These are phyloP conservation scores for Lates japonicus DNA, from an alignment of 2,797 vertebrate species.

Conservation along the genomic window DNA sequence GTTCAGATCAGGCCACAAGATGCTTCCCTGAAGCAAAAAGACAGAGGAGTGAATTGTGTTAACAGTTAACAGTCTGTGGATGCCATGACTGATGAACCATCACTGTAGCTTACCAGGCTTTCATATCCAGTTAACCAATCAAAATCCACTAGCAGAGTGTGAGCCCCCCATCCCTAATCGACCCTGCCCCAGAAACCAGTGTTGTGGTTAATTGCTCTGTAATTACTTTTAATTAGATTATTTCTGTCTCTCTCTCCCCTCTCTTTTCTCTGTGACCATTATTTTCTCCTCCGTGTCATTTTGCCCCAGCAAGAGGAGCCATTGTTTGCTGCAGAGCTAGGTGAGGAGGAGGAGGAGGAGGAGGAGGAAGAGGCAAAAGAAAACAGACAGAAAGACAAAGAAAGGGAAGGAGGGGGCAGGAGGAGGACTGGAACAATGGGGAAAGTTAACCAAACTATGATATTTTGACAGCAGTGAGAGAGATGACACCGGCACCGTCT, in stretches of 20 bases:
- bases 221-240: slow-evolving; percentile 87
- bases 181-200: slow-evolving; percentile 69
- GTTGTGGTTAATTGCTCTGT: slow-evolving; percentile 81
- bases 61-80: slow-evolving; percentile 26
- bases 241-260: slow-evolving; percentile 72
- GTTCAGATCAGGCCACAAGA: slow-evolving; percentile 18
- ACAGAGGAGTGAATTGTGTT: not conserved
- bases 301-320: slow-evolving; percentile 51
- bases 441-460: slow-evolving; percentile 75
- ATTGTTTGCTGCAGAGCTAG: slow-evolving; percentile 63
- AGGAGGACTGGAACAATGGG: slow-evolving; percentile 60
- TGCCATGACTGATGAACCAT: slow-evolving; percentile 22
- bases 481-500: slow-evolving; percentile 59
- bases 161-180: slow-evolving; percentile 15
- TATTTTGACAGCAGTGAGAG: slow-evolving; percentile 80
- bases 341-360: slow-evolving; percentile 26
- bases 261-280: slow-evolving; percentile 48
- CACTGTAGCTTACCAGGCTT: slow-evolving; percentile 15
- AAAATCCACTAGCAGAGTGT: slow-evolving; percentile 21
- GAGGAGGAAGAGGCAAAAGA: not conserved
- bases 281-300: slow-evolving; percentile 44
- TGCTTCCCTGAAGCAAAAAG: not conserved
- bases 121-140: slow-evolving; percentile 50
- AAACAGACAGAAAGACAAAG: slow-evolving; percentile 36
- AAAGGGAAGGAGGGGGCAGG: slow-evolving; percentile 3